Evolutionary conservation across 2,888 invertebrate species (phyloP), one percentile per base, ranked within the genome.

Genomic region (Fragum sueziense): DNA sequence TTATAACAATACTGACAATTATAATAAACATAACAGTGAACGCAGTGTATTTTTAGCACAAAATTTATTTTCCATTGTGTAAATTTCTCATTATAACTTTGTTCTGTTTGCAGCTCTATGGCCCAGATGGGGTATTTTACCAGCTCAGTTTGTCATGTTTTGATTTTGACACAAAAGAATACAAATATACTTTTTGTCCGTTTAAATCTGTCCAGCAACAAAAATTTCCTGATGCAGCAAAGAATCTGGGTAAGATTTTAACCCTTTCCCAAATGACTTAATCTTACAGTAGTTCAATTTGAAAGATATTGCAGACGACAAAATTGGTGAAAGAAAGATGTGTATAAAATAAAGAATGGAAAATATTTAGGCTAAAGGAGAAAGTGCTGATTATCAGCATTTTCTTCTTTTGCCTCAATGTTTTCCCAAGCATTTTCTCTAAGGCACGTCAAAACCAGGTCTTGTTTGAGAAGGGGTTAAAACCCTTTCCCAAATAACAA

Each of bases 171-270:
- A 65, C 82, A 0, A 34, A 71, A 17, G 85, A 87, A 33, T 92
- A 91, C 80, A 82, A 87, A 22, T 92, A 91, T 80, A 86, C 80
- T 27, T 76, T 92, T 27, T 92, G 92, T 85, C 92, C 91, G 0
- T 92, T 91, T 73, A 83, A 86, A 72, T 85, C 86, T 33, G 88
- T 89, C 29, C 87, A 74, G 1, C 91, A 91, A 77, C 84, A 87
- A 51, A 79, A 85, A 7, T 84, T 80, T 31, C 85, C 87, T 0
- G 67, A 74, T 0, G 37, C 82, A 3, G 69, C 81, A 2, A 81
- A 80, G 7, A 68, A 74, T 14, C 76, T 91, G 62, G 91, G 90
- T 41, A 85, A 76, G 76, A 41, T 34, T 29, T 54, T 11, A 14
- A 14, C 54, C 27, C 20, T 31, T 61, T 6, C 20, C 25, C 20